Conservation (phyloP, 2,797 vertebrate species). For the Monodelphis domestica region DNA sequence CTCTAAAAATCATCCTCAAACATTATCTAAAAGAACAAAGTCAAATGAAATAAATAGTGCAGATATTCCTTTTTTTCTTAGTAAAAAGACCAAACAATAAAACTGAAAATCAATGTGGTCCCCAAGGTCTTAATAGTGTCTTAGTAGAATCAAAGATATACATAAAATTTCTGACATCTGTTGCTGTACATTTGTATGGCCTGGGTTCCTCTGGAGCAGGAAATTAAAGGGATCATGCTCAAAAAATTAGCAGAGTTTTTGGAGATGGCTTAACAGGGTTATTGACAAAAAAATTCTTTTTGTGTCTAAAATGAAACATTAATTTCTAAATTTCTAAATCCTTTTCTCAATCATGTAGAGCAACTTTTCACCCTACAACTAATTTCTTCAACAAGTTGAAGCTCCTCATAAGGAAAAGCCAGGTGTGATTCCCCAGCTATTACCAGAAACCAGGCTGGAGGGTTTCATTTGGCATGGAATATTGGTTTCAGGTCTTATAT, state of each 20-base stretch:
- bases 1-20: conserved; percentile 24
- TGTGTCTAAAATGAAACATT: background rate
- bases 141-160: background rate
- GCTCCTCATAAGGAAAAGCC: background rate
- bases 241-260: background rate
- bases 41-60: conserved; percentile 40
- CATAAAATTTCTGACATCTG: background rate
- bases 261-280: background rate
- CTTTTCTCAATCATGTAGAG: background rate
- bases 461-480: conserved; percentile 16
- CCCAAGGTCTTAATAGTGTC: background rate
- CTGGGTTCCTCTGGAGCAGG: background rate
- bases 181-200: rapidly evolving
- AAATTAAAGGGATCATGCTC: conserved; percentile 3
- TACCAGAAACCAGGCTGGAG: background rate
- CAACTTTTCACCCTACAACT: background rate
- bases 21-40: conserved; percentile 17
- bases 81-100: conserved; percentile 42
- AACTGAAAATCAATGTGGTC: conserved; percentile 14
- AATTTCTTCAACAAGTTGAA: background rate
- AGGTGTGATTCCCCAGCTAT: background rate
- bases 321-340: background rate
- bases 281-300: conserved; percentile 30
- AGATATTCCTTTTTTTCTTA: conserved; percentile 32
- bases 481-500: background rate